Conservation (phyloP, 1,140 invertebrate species). For the Lutraria rhynchaena region DNA sequence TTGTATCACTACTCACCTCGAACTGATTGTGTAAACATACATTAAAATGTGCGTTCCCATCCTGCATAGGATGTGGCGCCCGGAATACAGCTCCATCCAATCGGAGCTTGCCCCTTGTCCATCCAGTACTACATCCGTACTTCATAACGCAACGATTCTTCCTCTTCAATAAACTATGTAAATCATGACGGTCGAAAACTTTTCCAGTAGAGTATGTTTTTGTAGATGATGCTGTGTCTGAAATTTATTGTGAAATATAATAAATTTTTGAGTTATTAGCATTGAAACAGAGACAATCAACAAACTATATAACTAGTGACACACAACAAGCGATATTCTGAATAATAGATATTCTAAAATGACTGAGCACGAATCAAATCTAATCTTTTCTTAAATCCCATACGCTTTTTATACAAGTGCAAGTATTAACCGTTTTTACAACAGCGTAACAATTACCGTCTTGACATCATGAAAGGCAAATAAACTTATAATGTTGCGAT, state of each 20-base stretch:
- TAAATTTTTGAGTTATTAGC: background rate
- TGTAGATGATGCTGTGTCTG: background rate
- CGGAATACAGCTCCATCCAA: background rate
- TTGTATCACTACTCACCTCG: background rate
- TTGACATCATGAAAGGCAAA: too few species aligned
- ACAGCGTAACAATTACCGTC: too few species aligned
- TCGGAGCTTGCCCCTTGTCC: background rate
- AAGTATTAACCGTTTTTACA: too few species aligned
- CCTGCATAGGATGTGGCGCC: background rate
- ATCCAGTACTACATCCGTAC: background rate
- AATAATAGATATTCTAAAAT: too few species aligned
- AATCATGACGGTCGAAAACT: background rate
- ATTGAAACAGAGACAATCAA: background rate
- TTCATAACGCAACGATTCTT: background rate
- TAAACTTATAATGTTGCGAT: too few species aligned
- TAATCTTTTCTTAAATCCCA: too few species aligned
- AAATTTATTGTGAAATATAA: background rate
- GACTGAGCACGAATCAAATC: too few species aligned
- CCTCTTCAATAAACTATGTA: background rate
- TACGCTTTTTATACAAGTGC: too few species aligned
- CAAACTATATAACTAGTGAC: too few species aligned
- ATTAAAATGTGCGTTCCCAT: background rate
- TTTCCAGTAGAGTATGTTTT: background rate
- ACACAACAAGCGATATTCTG: too few species aligned
- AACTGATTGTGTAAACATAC: slow-evolving; percentile 2